A percentile compares a stretch with the other conserved stretches of the same genome.
phyloP scores from a whole-genome alignment of 2,797 vertebrate genomes.

The Acestrorhynchus altus region DNA sequence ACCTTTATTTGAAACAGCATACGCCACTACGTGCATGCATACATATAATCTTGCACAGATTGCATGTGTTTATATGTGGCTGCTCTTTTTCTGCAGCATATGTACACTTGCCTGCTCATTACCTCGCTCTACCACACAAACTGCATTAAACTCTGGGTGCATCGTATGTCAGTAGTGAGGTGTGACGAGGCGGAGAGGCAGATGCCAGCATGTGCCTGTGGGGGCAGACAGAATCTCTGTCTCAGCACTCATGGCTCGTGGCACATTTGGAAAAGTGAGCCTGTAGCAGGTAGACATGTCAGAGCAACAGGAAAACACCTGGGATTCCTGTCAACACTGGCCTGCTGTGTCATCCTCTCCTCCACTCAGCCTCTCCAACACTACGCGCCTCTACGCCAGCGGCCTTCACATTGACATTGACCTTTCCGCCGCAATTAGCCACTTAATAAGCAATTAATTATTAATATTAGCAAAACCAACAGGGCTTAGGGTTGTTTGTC shows the following conservation, averaged over 20 bases:
- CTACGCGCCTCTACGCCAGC: constrained; percentile 65
- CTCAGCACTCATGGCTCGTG: constrained; percentile 74
- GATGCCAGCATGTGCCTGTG: constrained; percentile 61
- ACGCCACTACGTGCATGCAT: neutral
- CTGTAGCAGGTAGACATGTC: constrained; percentile 65
- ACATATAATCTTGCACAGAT: neutral
- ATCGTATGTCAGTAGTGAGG: constrained; percentile 63
- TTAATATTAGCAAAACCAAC: constrained; percentile 83
- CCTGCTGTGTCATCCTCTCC: constrained; percentile 46
- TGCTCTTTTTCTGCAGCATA: constrained; percentile 5
- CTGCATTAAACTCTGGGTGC: constrained; percentile 35
- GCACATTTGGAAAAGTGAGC: constrained; percentile 26
- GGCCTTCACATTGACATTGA: constrained; percentile 76
- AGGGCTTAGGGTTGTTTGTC: constrained; percentile 80
- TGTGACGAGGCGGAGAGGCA: constrained; percentile 76
- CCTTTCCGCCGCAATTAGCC: constrained; percentile 85
- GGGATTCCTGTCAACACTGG: constrained; percentile 75
- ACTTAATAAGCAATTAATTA: constrained; percentile 83
- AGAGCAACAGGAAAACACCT: constrained; percentile 73
- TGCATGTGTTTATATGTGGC: constrained; percentile 5
- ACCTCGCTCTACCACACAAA: constrained; percentile 47
- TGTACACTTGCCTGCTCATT: constrained; percentile 22
- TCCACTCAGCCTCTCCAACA: constrained; percentile 32
- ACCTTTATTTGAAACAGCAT: too few relatives aligned
- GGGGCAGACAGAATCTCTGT: constrained; percentile 69